Conservation (phyloP, 2,113 vertebrate species). For the Trichomycterus rosablanca region DNA sequence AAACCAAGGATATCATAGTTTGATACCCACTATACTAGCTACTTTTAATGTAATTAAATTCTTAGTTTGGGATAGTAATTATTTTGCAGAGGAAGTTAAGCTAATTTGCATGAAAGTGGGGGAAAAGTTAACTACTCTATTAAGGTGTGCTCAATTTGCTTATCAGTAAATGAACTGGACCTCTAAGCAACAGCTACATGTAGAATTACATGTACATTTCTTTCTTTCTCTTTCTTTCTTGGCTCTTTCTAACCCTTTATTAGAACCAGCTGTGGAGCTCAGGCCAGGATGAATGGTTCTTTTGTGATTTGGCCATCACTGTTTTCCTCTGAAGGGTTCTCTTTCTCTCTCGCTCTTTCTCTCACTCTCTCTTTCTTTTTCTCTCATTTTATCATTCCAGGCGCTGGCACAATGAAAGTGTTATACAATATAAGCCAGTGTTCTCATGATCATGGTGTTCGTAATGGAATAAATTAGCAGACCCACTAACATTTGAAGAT, state of each 20-base stretch:
- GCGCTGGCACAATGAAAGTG: slow-evolving; percentile 54
- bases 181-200: slow-evolving; percentile 42
- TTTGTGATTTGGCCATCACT: slow-evolving; percentile 66
- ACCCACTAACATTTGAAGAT: slow-evolving; percentile 24
- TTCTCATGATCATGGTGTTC: slow-evolving; percentile 50
- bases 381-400: slow-evolving; percentile 19
- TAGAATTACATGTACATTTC: not conserved
- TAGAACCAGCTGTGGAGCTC: slow-evolving; percentile 72
- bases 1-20: too few species aligned
- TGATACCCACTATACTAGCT: too few species aligned
- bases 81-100: too few species aligned
- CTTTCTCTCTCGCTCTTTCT: slow-evolving; percentile 41
- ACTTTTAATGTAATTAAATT: too few species aligned
- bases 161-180: slow-evolving; percentile 49
- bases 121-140: too few species aligned
- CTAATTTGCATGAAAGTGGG: too few species aligned
- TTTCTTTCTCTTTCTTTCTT: slow-evolving; percentile 36
- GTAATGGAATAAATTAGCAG: slow-evolving; percentile 27
- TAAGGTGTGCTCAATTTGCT: slow-evolving; percentile 2
- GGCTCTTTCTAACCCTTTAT: slow-evolving; percentile 65
- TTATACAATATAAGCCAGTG: slow-evolving; percentile 53
- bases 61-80: too few species aligned
- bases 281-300: slow-evolving; percentile 69
- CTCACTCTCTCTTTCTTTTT: slow-evolving; percentile 45
- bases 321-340: slow-evolving; percentile 58